Conservation (phyloP, 53 echinoderm and acorn worm genomes). For the Echinometra lucunter region DNA sequence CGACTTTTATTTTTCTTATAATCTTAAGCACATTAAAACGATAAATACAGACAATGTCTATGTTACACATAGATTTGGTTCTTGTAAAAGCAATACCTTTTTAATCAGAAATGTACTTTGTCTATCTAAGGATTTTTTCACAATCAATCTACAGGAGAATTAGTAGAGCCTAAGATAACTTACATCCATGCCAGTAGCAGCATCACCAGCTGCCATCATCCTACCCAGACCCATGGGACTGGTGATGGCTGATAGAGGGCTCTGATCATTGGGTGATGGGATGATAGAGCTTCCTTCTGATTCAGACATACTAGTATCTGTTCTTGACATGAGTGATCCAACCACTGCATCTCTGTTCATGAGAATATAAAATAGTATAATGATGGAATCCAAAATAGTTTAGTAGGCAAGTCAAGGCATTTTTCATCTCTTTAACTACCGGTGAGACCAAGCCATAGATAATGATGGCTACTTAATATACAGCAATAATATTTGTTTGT, state of each 20-base stretch:
- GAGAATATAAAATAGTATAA: background rate
- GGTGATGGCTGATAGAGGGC: conserved; percentile 80
- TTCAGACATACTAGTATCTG: conserved; percentile 79
- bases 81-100: too few relatives aligned
- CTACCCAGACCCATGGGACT: conserved; percentile 83
- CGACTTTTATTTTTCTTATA: too few relatives aligned
- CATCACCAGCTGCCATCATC: conserved; percentile 67
- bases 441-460: too few relatives aligned
- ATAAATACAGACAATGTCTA: too few relatives aligned
- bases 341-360: conserved; percentile 90
- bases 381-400: background rate
- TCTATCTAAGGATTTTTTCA: too few relatives aligned
- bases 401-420: too few relatives aligned
- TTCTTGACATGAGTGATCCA: conserved; percentile 86
- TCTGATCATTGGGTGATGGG: conserved; percentile 83
- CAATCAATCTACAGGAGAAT: too few relatives aligned
- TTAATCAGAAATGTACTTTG: too few relatives aligned
- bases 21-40: too few relatives aligned
- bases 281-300: conserved; percentile 78
- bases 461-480: too few relatives aligned
- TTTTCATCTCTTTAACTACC: background rate
- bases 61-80: too few relatives aligned
- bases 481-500: too few relatives aligned
- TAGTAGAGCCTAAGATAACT: background rate
- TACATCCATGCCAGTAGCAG: conserved; percentile 69